phyloP scores from a whole-genome alignment of 1,140 invertebrate species.

The Magallana angulata region DNA sequence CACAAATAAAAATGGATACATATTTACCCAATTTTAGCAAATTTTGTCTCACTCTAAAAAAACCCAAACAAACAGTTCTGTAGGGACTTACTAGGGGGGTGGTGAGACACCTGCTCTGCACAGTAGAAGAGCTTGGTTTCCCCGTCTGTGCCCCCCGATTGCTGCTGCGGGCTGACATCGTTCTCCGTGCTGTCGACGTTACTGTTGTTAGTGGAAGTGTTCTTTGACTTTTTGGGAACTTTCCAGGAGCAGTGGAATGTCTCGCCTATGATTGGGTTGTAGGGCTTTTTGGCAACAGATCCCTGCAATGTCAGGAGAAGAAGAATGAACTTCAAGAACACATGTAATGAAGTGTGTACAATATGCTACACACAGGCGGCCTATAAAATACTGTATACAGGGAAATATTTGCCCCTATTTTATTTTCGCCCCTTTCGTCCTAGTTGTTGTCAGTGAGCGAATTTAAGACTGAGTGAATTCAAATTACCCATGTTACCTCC shows the following conservation, averaged over 20 bases:
- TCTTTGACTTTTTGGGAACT: constrained; percentile 63
- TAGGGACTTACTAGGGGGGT: constrained; percentile 91
- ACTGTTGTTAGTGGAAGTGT: neutral
- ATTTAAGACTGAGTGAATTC: too few species aligned
- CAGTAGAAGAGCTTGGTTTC: constrained; percentile 84
- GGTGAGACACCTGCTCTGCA: constrained; percentile 99
- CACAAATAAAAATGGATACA: too few species aligned
- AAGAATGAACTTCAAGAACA: neutral
- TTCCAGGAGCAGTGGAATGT: constrained; percentile 82
- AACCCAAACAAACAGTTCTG: too few species aligned
- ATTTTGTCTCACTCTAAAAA: too few species aligned
- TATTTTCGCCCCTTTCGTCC: too few species aligned
- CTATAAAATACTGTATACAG: too few species aligned
- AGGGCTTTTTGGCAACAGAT: constrained; percentile 83
- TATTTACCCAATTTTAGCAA: too few species aligned
- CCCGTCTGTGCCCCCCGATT: neutral
- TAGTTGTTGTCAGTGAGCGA: too few species aligned
- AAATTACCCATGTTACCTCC: too few species aligned
- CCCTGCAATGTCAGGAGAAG: constrained; percentile 72
- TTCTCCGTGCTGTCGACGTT: constrained; percentile 81
- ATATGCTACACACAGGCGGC: too few species aligned
- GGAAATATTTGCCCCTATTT: too few species aligned
- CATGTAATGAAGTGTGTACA: too few species aligned
- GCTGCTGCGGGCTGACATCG: constrained; percentile 80
- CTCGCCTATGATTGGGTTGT: constrained; percentile 83